phyloP scores from a whole-genome alignment of 2,797 vertebrate genomes.

The Sarcophilus harrisii region DNA sequence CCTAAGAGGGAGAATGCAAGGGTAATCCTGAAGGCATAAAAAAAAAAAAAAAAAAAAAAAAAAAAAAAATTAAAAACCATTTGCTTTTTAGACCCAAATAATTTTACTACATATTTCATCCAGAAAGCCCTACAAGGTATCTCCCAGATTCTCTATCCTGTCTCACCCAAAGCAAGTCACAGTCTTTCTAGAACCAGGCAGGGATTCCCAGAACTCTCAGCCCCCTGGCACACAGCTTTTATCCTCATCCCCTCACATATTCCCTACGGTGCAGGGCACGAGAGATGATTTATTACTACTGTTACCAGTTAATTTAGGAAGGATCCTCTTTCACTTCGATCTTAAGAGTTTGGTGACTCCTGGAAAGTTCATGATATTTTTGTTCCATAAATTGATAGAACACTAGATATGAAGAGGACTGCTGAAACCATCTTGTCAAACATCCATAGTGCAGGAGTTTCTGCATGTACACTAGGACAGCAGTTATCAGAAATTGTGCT shows the following conservation, averaged over 20 bases:
- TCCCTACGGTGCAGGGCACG: neutral
- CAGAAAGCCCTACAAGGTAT: neutral
- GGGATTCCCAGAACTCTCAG: neutral
- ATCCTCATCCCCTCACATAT: neutral
- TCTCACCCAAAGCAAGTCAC: neutral
- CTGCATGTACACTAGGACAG: neutral
- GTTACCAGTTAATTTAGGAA: neutral
- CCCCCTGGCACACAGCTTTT: neutral
- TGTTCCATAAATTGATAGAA: neutral
- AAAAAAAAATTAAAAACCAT: too few species aligned
- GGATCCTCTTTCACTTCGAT: neutral
- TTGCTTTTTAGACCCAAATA: neutral
- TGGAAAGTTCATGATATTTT: neutral
- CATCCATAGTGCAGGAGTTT: neutral
- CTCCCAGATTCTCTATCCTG: neutral
- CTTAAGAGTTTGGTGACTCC: neutral
- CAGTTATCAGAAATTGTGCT: neutral
- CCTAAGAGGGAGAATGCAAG: too few species aligned
- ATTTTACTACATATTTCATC: neutral
- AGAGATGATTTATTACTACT: neutral
- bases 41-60: too few species aligned
- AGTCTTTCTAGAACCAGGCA: neutral
- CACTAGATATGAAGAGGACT: neutral
- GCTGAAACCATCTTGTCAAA: neutral
- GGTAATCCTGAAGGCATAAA: too few species aligned